Conservation (phyloP, 1,140 invertebrate genomes). For the Ceratoteleas bidentatus region DNA sequence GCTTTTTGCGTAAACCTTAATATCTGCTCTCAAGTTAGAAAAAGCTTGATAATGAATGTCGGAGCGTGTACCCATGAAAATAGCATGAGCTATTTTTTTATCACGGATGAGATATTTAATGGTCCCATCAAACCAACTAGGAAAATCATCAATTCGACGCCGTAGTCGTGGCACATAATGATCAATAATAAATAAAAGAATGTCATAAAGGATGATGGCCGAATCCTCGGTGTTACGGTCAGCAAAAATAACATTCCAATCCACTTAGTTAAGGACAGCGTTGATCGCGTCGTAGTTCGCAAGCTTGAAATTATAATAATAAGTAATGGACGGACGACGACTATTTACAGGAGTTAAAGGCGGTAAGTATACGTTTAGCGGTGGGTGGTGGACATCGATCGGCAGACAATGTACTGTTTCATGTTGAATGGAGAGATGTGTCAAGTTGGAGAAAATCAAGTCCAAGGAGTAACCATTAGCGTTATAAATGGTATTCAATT, state of each 20-base stretch:
- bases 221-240: not conserved
- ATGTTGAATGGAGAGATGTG: not conserved
- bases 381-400: not conserved
- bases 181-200: not conserved
- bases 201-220: not conserved
- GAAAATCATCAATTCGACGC: not conserved
- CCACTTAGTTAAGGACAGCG: not conserved
- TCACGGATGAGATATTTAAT: no score
- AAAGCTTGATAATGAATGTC: no score
- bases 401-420: not conserved
- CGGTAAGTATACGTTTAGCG: not conserved
- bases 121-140: not conserved
- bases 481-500: not conserved
- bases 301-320: not conserved
- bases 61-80: no score
- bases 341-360: not conserved
- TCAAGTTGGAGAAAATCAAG: not conserved
- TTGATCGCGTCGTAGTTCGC: not conserved
- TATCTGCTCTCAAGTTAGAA: no score
- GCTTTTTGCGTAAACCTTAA: no score
- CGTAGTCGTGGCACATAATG: not conserved
- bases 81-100: no score
- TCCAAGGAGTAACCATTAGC: not conserved
- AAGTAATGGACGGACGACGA: not conserved
- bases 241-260: constrained; percentile 1